Conservation (phyloP, 2,797 vertebrate species). For the Poecilia wingei region DNA sequence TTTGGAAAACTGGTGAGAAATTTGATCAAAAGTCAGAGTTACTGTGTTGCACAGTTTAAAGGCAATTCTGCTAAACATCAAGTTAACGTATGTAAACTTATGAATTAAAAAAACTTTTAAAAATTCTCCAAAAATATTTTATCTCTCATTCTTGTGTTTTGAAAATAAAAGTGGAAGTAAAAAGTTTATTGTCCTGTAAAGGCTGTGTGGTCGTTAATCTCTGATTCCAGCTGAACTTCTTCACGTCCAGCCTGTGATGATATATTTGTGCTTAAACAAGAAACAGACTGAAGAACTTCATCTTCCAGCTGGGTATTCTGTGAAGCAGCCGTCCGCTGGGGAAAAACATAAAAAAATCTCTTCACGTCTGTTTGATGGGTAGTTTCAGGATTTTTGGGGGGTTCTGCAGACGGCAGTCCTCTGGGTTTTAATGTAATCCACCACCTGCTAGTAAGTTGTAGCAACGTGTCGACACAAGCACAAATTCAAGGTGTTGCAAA, state of each 20-base stretch:
- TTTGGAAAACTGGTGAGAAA: neutral
- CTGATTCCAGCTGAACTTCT: neutral
- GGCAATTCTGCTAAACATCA: neutral
- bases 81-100: neutral
- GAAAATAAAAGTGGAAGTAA: neutral
- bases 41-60: neutral
- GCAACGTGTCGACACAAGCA: constrained; percentile 19
- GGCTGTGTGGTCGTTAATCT: neutral
- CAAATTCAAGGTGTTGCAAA: constrained; percentile 11
- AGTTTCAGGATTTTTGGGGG: constrained; percentile 33
- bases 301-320: constrained; percentile 15
- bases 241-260: neutral
- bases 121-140: neutral
- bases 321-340: constrained; percentile 28
- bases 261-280: constrained; percentile 1
- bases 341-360: neutral
- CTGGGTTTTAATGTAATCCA: constrained; percentile 16
- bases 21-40: neutral
- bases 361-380: constrained; percentile 36
- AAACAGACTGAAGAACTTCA: constrained; percentile 1
- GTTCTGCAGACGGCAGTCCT: constrained; percentile 18
- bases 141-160: neutral
- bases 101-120: neutral
- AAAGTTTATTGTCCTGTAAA: neutral
- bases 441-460: constrained; percentile 8